phyloP scores from a whole-genome alignment of 2,888 invertebrate genomes.

The Perithous albicinctus region DNA sequence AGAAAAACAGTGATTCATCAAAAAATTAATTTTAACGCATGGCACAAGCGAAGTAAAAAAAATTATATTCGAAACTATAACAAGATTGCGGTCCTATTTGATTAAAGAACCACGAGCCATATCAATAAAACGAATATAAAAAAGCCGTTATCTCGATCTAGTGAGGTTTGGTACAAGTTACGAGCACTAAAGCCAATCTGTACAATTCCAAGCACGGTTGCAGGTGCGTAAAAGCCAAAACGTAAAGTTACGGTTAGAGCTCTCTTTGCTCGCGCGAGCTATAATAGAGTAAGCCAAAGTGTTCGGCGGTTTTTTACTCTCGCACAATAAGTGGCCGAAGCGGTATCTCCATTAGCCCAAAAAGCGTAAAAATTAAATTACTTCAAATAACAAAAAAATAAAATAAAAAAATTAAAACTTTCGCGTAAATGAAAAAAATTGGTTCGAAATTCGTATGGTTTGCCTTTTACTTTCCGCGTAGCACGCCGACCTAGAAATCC shows the following conservation, averaged over 20 bases:
- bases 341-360: not conserved
- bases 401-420: not conserved
- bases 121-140: not conserved
- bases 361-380: not conserved
- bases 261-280: not conserved
- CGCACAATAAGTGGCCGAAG: not conserved
- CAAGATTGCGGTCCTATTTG: not conserved
- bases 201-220: constrained; percentile 2
- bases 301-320: constrained; percentile 13
- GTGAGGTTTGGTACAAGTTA: not conserved
- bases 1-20: too few relatives aligned
- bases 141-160: not conserved
- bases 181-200: constrained; percentile 6
- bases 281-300: not conserved
- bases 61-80: not conserved
- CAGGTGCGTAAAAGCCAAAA: constrained; percentile 3
- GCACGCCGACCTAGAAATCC: not conserved
- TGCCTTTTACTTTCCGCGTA: not conserved
- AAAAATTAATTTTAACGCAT: not conserved
- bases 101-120: not conserved
- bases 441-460: not conserved
- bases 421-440: not conserved
- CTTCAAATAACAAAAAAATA: not conserved
- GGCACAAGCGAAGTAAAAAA: not conserved
- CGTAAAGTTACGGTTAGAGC: not conserved